Conservation (phyloP, 1,140 invertebrate genomes). For the Tribolium madens region DNA sequence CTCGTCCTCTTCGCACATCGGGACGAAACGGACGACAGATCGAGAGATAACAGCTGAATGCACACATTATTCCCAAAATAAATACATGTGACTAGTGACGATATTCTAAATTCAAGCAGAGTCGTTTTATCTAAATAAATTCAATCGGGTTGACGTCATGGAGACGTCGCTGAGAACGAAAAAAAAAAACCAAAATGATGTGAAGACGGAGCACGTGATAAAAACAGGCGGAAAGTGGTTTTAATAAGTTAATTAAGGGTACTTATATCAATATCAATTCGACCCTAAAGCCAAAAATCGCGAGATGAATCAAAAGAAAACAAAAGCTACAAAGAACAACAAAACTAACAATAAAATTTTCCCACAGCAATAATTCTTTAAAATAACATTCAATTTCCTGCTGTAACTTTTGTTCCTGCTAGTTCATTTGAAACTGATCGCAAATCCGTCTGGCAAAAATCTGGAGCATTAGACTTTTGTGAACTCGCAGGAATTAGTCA, state of each 20-base stretch:
- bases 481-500: conserved; percentile 25
- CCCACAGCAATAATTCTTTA: background rate
- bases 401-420: background rate
- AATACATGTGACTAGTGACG: background rate
- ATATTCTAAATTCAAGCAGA: background rate
- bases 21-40: background rate
- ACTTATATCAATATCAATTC: no score
- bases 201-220: no score
- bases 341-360: background rate
- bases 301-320: no score
- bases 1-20: background rate
- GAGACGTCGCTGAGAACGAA: background rate
- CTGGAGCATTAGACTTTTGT: conserved; percentile 24
- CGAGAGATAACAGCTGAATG: background rate
- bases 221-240: no score
- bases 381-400: no score
- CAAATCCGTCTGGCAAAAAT: background rate
- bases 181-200: background rate
- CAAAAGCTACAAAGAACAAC: no score
- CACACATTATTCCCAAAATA: background rate
- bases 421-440: no score
- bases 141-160: background rate
- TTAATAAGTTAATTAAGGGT: no score
- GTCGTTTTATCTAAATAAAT: background rate
- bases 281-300: no score